Evolutionary conservation across 2,888 invertebrate genomes (phyloP), one percentile per base, ranked within the genome.

Genomic region (Cyaniris semiargus): DNA sequence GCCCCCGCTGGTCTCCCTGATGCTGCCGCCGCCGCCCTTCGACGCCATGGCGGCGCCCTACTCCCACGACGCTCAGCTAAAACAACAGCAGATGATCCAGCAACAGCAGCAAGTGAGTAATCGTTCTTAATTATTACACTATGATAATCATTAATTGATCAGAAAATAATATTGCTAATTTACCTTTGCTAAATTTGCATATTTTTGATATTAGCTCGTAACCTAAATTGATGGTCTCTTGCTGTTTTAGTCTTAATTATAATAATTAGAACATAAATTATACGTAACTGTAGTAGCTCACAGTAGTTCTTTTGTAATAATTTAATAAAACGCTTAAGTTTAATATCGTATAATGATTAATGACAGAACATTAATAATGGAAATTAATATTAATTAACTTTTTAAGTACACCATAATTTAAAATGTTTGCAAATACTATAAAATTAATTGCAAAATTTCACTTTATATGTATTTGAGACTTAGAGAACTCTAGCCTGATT

Each of bases 1-100:
- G 86, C 98, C 98, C 34, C 98, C 98, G 0, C 90, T 98, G 83
- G 97, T 98, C 85, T 97, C 97, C 27, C 95, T 98, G 91, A 97
- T 98, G 97, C 95, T 98, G 95, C 97, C 97, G 56, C 97, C 97
- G 21, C 97, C 97, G 44, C 96, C 96, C 6, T 96, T 96, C 86
- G 97, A 97, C 85, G 94, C 95, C 71, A 95, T 96, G 38, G 21
- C 38, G 13, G 21, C 72, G 94, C 86, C 89, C 21, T 91, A 89
- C 83, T 87, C 93, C 10, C 95, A 95, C 82, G 95, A 95, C 81
- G 95, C 95, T 75, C 95, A 95, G 81, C 95, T 96, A 79, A 96
- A 96, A 88, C 97, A 97, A 89, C 97, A 97, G 87, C 96, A 95
- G 84, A 89, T 95, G 72, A 88, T 96, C 84, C 96, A 96, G 89